Evolutionary conservation across 1,140 invertebrate genomes (phyloP), one percentile per base, ranked within the genome.

Genomic region (Atta texana): DNA sequence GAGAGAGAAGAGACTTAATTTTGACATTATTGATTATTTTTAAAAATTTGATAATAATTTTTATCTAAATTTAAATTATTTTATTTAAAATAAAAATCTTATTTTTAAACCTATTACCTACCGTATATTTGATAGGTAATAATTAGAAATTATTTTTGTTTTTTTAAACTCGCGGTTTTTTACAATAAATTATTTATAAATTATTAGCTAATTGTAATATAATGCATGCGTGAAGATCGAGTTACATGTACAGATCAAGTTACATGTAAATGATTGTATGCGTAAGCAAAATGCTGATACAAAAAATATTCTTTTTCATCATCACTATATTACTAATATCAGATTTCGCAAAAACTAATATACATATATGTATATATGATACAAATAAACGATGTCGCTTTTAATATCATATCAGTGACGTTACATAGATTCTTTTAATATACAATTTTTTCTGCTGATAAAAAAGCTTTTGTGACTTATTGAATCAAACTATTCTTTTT

Each of bases 291-390:
- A 55, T 8, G 49, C 57, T 51, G 44, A 21, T 18, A 10, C 53
- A 76, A 89, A 49, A 85, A 87, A 61, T 89, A 87, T 89, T 89
- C 80, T 87, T 34, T 44, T 77, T 66, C 7, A 49, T 12, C 44
- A 49, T 57, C 59, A 55, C 51, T 44, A 69, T 85, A 68, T 85
- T 81, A 89, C 76, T 51, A 53, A 31, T 86, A n/a, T 90, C 78
- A 53, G 39, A 76, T 90, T 90, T 89, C 78, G 55, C 8, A 63
- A n/a, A 44, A 34, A 59, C 14, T 31, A 44, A 2, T n/a, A 21
- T 5, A 16, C 3, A 16, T 2, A 44, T 12, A 59, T n/a, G 10
- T n/a, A 16, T n/a, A 28, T 21, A 39, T 61, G 63, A 39, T 31
- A 24, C 7, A 89, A 77, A 82, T 72, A 69, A 86, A 86, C 57